A percentile compares a stretch with the other conserved stretches of the same genome.
phyloP scores from a whole-genome alignment of 2,888 invertebrate species.

The Yponomeuta evonymella region DNA sequence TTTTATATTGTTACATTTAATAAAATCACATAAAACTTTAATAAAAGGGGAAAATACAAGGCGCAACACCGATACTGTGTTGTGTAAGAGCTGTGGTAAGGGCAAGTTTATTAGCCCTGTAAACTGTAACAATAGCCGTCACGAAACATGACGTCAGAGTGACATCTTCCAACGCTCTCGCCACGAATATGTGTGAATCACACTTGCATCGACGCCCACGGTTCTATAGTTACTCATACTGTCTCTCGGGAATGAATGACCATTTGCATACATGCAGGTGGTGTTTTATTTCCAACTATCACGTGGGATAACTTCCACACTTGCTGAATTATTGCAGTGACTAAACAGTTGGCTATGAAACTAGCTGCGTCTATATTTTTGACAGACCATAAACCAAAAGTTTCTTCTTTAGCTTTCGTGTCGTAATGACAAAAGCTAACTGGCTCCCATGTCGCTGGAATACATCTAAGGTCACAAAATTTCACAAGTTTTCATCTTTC shows the following conservation, averaged over 20 bases:
- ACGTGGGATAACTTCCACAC: not conserved
- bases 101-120: not conserved
- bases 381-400: not conserved
- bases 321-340: not conserved
- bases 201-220: not conserved
- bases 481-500: too few species aligned
- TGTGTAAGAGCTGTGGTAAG: too few species aligned
- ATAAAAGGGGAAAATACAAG: too few species aligned
- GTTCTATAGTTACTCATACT: not conserved
- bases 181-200: not conserved
- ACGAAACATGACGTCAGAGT: not conserved
- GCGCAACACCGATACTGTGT: too few species aligned
- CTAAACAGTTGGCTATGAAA: not conserved
- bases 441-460: too few species aligned
- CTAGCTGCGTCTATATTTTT: not conserved
- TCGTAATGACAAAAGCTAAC: not conserved
- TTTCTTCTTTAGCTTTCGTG: not conserved
- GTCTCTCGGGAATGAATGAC: not conserved
- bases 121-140: not conserved
- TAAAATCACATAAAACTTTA: too few species aligned
- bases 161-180: not conserved
- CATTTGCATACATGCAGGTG: not conserved
- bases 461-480: too few species aligned
- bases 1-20: too few species aligned
- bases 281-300: not conserved